A percentile compares a stretch with the other conserved stretches of the same genome.
Conservation (phyloP, 2,797 vertebrate species). For the Prunella strophiata region DNA sequence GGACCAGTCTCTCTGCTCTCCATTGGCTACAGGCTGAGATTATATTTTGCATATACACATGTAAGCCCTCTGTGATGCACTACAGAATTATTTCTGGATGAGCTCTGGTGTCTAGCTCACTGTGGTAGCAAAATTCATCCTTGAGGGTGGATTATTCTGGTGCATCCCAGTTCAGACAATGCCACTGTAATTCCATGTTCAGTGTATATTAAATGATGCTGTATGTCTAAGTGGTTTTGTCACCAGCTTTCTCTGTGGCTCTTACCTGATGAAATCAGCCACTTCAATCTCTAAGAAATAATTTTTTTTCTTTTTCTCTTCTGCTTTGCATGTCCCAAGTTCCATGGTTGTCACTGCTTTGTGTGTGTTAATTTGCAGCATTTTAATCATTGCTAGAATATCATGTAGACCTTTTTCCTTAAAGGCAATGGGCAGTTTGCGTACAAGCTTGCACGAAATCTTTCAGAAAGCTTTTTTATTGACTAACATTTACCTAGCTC, state of each 20-base stretch:
- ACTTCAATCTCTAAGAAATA: rapidly evolving
- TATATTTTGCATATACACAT: neutral
- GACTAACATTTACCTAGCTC: conserved; percentile 32
- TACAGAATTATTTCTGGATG: neutral
- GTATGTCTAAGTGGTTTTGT: neutral
- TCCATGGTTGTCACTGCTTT: neutral
- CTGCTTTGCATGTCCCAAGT: rapidly evolving
- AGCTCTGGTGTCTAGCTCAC: neutral
- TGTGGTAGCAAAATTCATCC: neutral
- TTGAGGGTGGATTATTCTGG: neutral
- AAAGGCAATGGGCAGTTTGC: neutral
- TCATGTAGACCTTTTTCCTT: neutral
- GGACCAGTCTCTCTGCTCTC: neutral
- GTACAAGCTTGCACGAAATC: neutral
- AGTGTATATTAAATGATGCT: neutral
- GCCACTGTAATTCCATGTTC: neutral
- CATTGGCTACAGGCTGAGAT: neutral
- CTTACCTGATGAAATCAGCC: neutral
- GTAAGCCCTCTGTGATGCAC: neutral
- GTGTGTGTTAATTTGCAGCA: neutral
- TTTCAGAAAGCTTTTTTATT: conserved; percentile 13
- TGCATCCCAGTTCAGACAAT: neutral
- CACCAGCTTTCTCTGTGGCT: neutral
- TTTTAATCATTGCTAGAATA: neutral
- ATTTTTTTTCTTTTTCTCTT: neutral